Evolutionary conservation across 2,797 vertebrate species (phyloP).

Genomic region (Taeniopygia guttata): DNA sequence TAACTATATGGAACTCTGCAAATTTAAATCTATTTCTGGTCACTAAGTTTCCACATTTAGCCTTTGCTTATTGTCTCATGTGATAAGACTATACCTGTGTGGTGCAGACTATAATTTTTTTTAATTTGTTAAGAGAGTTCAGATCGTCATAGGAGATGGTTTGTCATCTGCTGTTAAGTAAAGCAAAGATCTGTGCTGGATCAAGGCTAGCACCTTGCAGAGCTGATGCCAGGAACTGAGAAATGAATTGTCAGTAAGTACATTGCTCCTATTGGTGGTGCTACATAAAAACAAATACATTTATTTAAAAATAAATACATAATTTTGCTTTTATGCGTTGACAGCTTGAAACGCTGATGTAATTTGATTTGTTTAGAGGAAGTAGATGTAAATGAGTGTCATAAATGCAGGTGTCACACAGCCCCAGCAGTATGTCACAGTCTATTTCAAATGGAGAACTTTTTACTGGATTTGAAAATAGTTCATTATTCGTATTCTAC

Average conservation of each 20-base stretch:
- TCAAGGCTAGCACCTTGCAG: not conserved
- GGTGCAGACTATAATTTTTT: not conserved
- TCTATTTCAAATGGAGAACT: not conserved
- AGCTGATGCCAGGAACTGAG: not conserved
- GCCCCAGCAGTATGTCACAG: not conserved
- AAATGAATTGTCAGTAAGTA: accelerated
- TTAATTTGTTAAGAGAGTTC: not conserved
- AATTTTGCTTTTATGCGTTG: not conserved
- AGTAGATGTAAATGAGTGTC: not conserved
- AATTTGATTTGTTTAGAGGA: not conserved
- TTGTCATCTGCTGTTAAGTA: not conserved
- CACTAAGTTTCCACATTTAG: not conserved
- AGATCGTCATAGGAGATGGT: not conserved
- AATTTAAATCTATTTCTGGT: not conserved
- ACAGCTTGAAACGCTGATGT: not conserved
- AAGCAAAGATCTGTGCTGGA: not conserved
- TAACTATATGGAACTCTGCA: not conserved
- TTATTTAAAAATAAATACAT: not conserved
- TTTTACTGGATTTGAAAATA: not conserved
- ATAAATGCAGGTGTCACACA: not conserved
- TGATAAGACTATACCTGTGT: not conserved
- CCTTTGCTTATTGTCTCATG: accelerated
- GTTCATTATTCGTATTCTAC: not conserved
- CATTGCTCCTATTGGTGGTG: not conserved
- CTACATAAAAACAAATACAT: not conserved